phyloP scores from a whole-genome alignment of 2,888 invertebrate species.

The Salpingus planirostris region DNA sequence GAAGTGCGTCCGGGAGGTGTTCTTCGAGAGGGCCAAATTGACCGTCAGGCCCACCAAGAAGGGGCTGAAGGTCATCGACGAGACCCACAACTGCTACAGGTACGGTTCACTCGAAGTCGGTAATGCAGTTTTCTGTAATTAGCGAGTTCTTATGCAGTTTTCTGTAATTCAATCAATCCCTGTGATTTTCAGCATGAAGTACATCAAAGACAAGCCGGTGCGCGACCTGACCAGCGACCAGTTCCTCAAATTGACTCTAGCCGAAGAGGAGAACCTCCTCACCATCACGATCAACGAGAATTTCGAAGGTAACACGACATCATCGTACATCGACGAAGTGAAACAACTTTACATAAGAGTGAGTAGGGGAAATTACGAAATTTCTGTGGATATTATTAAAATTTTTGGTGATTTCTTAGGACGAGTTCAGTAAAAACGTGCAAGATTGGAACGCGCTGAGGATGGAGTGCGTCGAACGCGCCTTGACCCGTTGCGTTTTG shows the following conservation, averaged over 20 bases:
- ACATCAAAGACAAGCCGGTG: conserved; percentile 87
- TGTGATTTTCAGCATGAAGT: conserved; percentile 69
- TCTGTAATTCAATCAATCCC: neutral
- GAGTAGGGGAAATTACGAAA: too few species aligned
- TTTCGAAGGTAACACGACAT: conserved; percentile 69
- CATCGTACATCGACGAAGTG: conserved; percentile 79
- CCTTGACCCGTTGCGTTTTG: conserved; percentile 78
- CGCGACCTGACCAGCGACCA: conserved; percentile 82
- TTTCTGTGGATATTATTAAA: too few species aligned
- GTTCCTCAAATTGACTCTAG: conserved; percentile 73
- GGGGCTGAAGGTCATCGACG: conserved; percentile 92
- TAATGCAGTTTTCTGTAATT: too few species aligned
- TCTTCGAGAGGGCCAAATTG: conserved; percentile 81
- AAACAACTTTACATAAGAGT: conserved; percentile 77
- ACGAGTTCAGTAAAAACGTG: conserved; percentile 89
- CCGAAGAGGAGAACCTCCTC: conserved; percentile 72
- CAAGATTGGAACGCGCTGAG: conserved; percentile 94
- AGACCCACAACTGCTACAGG: conserved; percentile 81
- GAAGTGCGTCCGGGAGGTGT: conserved; percentile 74
- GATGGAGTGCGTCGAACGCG: conserved; percentile 78
- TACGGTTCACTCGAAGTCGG: too few species aligned
- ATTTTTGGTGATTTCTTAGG: conserved; percentile 41
- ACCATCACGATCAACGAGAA: conserved; percentile 64
- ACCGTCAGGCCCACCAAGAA: conserved; percentile 76
- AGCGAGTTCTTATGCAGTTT: neutral